Evolutionary conservation across 2,113 vertebrate genomes (phyloP), one percentile per base, ranked within the genome.

Genomic region (Bujurquina vittata): DNA sequence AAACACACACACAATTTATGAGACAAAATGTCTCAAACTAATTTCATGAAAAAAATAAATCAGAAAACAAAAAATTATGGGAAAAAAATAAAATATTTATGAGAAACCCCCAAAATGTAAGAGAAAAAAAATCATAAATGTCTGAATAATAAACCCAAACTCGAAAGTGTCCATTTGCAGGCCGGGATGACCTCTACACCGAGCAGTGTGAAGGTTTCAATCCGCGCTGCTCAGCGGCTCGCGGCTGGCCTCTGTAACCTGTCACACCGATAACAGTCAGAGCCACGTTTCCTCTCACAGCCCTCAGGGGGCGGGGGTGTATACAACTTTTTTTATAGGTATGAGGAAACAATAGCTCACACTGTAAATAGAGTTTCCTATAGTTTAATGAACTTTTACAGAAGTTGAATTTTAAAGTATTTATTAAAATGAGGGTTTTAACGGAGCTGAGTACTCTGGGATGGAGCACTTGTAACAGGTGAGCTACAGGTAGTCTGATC

Each of bases 171-270:
- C 7, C 33, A n/a, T n/a, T n/a, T n/a, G 31, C 31, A 5, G 35
- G 33, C 33, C 33, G 7, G 33, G 33, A 6, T 35, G 33, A 35
- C 6, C 7, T 35, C 33, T 35, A 35, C 35, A 35, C 35, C 7
- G 7, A 35, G 35, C 35, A 35, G 35, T 35, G 22, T 46, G 2
- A 46, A 46, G 22, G 40, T 29, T 69, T 18, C 5, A 69, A 29
- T 69, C 15, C 15, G 22, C 26, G 63, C 15, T 40, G 40, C 22
- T 23, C 63, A 10, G 40, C 49, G 40, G 15, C 63, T 26, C 37
- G 0, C 12, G 5, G 17, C 4, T 26, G 63, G 17, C 0, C 15
- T 29, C 63, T 43, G 23, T 29, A 49, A 69, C 23, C 23, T 69
- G 40, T 43, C 23, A 17, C 23, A 69, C 63, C 22, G 63, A 69